phyloP scores from a whole-genome alignment of 2,113 vertebrate species.

The Gopherus flavomarginatus region DNA sequence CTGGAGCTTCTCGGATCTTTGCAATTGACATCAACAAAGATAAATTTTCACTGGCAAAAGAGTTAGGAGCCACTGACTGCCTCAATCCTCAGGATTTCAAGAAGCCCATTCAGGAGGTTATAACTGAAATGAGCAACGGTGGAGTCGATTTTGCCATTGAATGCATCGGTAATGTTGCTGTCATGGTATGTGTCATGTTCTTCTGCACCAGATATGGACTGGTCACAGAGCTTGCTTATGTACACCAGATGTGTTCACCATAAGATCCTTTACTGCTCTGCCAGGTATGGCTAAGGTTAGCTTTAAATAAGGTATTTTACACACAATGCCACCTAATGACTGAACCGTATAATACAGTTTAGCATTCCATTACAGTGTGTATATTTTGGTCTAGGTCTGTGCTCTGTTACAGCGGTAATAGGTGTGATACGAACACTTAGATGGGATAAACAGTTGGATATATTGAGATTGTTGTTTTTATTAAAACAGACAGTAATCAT shows the following conservation, averaged over 20 bases:
- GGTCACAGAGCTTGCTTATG: background rate
- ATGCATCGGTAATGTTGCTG: slow-evolving; percentile 34
- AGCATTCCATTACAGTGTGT: background rate
- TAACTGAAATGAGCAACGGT: slow-evolving; percentile 36
- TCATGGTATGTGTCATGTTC: slow-evolving; percentile 6
- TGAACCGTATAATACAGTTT: background rate
- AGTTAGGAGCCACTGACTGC: slow-evolving; percentile 39
- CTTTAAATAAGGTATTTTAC: background rate
- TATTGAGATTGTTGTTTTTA: background rate
- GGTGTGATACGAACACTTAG: background rate
- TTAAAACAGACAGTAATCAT: background rate
- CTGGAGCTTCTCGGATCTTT: slow-evolving; percentile 32
- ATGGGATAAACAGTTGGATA: background rate
- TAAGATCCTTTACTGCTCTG: background rate
- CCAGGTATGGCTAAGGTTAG: background rate
- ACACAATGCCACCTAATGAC: background rate
- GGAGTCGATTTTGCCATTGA: slow-evolving; percentile 58
- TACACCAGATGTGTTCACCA: background rate
- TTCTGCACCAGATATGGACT: background rate
- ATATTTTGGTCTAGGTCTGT: background rate
- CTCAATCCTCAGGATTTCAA: slow-evolving; percentile 27
- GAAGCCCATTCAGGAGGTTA: slow-evolving; percentile 48
- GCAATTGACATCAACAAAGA: slow-evolving; percentile 38
- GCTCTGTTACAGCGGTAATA: background rate
- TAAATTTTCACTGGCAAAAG: slow-evolving; percentile 33